Evolutionary conservation across 2,797 vertebrate species (phyloP).

Genomic region (Cyclopterus lumpus): DNA sequence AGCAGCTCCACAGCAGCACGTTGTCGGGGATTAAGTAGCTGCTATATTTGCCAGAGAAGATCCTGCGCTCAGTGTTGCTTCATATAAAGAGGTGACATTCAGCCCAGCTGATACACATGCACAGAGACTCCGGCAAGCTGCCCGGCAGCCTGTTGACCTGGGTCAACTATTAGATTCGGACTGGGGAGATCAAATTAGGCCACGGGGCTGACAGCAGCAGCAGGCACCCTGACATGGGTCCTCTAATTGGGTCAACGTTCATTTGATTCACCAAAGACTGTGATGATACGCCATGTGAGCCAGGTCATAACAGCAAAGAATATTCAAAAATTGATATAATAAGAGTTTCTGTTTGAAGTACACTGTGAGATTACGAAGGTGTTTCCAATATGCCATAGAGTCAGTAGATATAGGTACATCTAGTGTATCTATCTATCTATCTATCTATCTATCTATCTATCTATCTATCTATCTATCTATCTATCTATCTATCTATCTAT

Average conservation of each 20-base stretch:
- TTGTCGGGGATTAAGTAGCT: constrained; percentile 61
- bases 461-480: not conserved
- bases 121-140: constrained; percentile 18
- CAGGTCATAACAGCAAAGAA: not conserved
- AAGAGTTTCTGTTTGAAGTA: not conserved
- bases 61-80: constrained; percentile 55
- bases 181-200: constrained; percentile 24
- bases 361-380: not conserved
- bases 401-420: not conserved
- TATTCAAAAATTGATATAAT: not conserved
- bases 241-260: constrained; percentile 30
- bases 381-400: not conserved
- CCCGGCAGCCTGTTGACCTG: constrained; percentile 8
- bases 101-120: constrained; percentile 31
- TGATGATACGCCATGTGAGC: not conserved
- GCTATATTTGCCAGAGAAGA: constrained; percentile 74
- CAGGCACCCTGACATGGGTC: constrained; percentile 7
- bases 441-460: not conserved
- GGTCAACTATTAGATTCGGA: constrained; percentile 35
- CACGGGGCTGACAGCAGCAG: constrained; percentile 6
- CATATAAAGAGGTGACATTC: constrained; percentile 63
- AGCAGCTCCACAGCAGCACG: constrained; percentile 54
- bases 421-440: not conserved
- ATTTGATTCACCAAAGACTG: constrained; percentile 11
- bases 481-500: not conserved